phyloP scores from a whole-genome alignment of 2,888 invertebrate species.

The Drosophila heteroneura region DNA sequence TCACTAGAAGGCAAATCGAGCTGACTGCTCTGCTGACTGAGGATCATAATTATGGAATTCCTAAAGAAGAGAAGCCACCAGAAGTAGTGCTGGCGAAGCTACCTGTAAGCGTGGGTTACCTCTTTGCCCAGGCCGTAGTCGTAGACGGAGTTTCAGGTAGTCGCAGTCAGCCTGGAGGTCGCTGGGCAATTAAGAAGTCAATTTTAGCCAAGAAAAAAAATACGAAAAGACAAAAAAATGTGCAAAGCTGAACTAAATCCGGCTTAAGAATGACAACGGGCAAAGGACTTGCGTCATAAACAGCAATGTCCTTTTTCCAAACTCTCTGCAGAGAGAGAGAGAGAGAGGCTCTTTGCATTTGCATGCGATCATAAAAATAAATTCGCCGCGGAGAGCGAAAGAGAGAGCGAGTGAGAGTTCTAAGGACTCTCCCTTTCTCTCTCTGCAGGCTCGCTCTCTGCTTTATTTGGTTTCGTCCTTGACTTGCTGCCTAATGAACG shows the following conservation, averaged over 20 bases:
- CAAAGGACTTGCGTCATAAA: constrained; percentile 74
- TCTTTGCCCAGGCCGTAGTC: constrained; percentile 48
- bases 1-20: constrained; percentile 64
- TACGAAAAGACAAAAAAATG: constrained; percentile 70
- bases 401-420: neutral
- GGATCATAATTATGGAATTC: constrained; percentile 83
- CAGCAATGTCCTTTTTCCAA: constrained; percentile 26
- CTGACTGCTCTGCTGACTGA: constrained; percentile 41
- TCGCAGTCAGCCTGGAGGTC: constrained; percentile 38
- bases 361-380: constrained; percentile 43
- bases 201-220: constrained; percentile 63
- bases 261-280: constrained; percentile 70
- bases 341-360: constrained; percentile 35
- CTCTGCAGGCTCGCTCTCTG: neutral
- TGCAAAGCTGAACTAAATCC: constrained; percentile 79
- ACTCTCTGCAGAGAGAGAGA: constrained; percentile 9
- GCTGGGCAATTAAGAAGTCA: constrained; percentile 79
- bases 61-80: constrained; percentile 67
- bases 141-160: constrained; percentile 24
- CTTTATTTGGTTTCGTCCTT: constrained; percentile 41
- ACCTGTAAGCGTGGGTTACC: constrained; percentile 76
- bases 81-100: constrained; percentile 32
- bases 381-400: constrained; percentile 61
- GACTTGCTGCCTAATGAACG: constrained; percentile 50
- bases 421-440: constrained; percentile 2